These are phyloP conservation scores for Steinernema carpocapsae DNA, from an alignment of 2,888 invertebrate species.

Conservation along the genomic window DNA sequence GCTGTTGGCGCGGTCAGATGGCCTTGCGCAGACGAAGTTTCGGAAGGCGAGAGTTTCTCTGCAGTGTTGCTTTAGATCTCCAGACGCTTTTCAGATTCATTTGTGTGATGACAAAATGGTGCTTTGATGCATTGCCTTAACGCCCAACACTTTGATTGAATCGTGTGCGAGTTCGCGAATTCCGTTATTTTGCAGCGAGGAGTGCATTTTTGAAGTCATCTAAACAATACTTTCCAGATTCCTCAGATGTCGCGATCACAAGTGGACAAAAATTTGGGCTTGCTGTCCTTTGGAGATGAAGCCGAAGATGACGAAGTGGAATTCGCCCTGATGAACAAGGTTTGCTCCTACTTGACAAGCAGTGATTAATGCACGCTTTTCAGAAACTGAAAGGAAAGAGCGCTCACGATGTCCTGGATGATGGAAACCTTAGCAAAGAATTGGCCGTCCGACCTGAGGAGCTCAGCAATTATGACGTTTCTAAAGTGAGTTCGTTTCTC, in stretches of 20 bases:
- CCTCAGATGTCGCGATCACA: not conserved
- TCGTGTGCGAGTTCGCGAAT: no score
- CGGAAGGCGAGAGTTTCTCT: no score
- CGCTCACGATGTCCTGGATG: constrained; percentile 87
- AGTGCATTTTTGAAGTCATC: no score
- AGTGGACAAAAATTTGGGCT: constrained; percentile 79
- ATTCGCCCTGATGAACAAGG: constrained; percentile 30
- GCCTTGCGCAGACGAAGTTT: no score
- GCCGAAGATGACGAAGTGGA: constrained; percentile 87
- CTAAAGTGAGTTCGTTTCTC: not conserved
- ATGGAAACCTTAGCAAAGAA: constrained; percentile 78
- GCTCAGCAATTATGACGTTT: constrained; percentile 52
- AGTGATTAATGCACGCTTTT: constrained; percentile 10
- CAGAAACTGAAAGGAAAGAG: constrained; percentile 78
- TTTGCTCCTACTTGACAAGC: not conserved
- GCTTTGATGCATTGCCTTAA: no score
- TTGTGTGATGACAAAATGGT: no score
- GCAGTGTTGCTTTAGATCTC: no score
- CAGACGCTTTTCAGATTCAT: no score
- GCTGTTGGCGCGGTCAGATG: no score
- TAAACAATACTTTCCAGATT: not conserved
- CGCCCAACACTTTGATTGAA: no score
- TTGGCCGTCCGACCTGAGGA: constrained; percentile 66
- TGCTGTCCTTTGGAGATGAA: constrained; percentile 91
- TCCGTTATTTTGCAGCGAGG: no score